Percentiles rank a stretch among this genome's conserved stretches.
These are phyloP conservation scores for Brachyopa scutellaris DNA, from an alignment of 2,888 invertebrate species.

Conservation along the genomic window DNA sequence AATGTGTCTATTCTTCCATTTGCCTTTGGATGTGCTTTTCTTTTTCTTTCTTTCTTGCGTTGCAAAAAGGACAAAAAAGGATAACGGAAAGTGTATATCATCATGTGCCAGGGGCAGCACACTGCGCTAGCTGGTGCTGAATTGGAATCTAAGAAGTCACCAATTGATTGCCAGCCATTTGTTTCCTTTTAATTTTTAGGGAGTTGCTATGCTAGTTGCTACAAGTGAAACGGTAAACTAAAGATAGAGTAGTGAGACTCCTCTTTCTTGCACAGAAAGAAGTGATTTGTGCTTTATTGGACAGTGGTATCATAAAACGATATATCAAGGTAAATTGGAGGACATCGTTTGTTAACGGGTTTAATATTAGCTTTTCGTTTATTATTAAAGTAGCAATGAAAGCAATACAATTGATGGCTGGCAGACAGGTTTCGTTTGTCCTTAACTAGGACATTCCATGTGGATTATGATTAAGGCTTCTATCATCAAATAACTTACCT, in stretches of 20 bases:
- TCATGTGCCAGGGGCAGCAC: too few relatives aligned
- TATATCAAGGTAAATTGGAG: slow-evolving; percentile 52
- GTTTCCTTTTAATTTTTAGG: slow-evolving; percentile 67
- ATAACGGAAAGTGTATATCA: too few relatives aligned
- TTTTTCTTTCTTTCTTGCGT: background rate
- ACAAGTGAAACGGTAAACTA: slow-evolving; percentile 7
- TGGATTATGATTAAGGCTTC: too few relatives aligned
- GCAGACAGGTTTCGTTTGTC: background rate
- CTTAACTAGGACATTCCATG: background rate
- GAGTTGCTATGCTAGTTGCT: slow-evolving; percentile 41
- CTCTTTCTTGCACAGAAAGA: background rate
- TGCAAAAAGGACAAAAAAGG: background rate
- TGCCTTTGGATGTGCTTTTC: slow-evolving; percentile 27
- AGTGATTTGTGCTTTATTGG: slow-evolving; percentile 56
- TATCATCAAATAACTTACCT: too few relatives aligned
- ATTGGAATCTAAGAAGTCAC: slow-evolving; percentile 54
- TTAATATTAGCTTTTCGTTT: slow-evolving; percentile 26
- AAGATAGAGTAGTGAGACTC: too few relatives aligned
- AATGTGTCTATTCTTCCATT: slow-evolving; percentile 58
- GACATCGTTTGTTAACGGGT: slow-evolving; percentile 19
- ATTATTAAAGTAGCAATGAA: background rate
- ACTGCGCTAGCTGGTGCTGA: too few relatives aligned
- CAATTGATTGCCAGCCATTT: slow-evolving; percentile 68
- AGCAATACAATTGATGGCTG: slow-evolving; percentile 1
- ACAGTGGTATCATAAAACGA: slow-evolving; percentile 52